Evolutionary conservation across 2,888 invertebrate species (phyloP).

Genomic region (Dynastes grantii): DNA sequence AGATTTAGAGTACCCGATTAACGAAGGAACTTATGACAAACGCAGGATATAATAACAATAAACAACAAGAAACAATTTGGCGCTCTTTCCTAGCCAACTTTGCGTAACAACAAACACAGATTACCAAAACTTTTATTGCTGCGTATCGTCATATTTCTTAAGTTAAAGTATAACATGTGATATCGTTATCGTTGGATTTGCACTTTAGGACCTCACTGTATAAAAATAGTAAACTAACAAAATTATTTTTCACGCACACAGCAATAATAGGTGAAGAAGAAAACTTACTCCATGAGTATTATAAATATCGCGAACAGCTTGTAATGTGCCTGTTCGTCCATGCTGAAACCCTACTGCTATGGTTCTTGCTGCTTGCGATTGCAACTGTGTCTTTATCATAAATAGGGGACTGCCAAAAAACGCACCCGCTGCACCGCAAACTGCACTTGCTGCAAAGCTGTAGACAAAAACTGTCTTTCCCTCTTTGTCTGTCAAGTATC

Average conservation of each 20-base stretch:
- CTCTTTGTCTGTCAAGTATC: slow-evolving; percentile 73
- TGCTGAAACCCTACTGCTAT: slow-evolving; percentile 93
- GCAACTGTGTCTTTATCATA: slow-evolving; percentile 91
- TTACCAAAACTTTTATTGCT: too few species aligned
- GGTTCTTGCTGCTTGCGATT: slow-evolving; percentile 80
- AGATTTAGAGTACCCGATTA: too few species aligned
- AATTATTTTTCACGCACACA: not conserved
- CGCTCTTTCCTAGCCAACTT: too few species aligned
- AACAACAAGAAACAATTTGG: too few species aligned
- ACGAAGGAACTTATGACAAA: too few species aligned
- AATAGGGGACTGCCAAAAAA: slow-evolving; percentile 84
- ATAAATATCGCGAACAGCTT: slow-evolving; percentile 73
- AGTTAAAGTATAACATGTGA: too few species aligned
- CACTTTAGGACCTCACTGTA: too few species aligned
- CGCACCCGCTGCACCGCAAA: slow-evolving; percentile 81
- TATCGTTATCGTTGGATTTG: too few species aligned
- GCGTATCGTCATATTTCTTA: too few species aligned
- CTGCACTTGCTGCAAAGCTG: slow-evolving; percentile 73
- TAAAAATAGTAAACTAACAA: too few species aligned
- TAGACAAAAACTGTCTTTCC: slow-evolving; percentile 72
- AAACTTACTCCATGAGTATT: slow-evolving; percentile 73
- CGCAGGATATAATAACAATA: too few species aligned
- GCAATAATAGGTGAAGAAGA: not conserved
- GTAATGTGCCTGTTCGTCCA: slow-evolving; percentile 75
- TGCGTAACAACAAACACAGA: too few species aligned